Evolutionary conservation across 1,140 invertebrate genomes (phyloP), one percentile per base, ranked within the genome.

Genomic region (Papilio polytes): DNA sequence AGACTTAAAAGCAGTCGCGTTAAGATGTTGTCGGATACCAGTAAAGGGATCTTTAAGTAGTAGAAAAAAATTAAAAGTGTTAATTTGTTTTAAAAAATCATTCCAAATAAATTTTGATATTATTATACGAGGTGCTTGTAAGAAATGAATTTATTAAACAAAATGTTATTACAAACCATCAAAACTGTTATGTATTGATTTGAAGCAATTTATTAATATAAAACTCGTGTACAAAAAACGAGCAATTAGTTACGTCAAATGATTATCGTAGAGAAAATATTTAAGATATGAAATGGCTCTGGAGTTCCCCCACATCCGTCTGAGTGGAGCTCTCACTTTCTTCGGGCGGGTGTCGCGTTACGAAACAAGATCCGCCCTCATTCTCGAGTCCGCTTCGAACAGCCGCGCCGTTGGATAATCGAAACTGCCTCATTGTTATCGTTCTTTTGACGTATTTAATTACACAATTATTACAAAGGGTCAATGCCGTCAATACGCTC

Each of bases 291-390:
- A 78, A 78, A 78, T 78, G 76, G 76, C 76, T 59, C 76, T 78
- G 76, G 76, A 78, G 76, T 78, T 78, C 76, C 76, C 76, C 36
- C 46, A 78, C 76, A 78, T 82, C 81, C 74, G 78, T 84, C 73
- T 20, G 53, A 59, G 80, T 59, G 80, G 63, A 66, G 85, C 87
- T 91, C 86, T 91, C 87, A 89, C 90, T 91, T 90, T 89, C 85
- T 84, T 90, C 79, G 76, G 81, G 85, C 83, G 80, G 83, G 63
- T 80, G 53, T 63, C 77, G 80, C 79, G 85, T 94, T 94, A 91
- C 86, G 91, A 91, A 92, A 92, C 89, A 84, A 86, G 86, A 87
- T 87, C 87, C 87, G 90, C 84, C 88, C 90, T 77, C 90, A 91
- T 91, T 92, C 89, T 76, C 51, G 85, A 82, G 87, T 85, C 85